Conservation (phyloP, 2,113 vertebrate species). For the Lethenteron camtschaticum region DNA sequence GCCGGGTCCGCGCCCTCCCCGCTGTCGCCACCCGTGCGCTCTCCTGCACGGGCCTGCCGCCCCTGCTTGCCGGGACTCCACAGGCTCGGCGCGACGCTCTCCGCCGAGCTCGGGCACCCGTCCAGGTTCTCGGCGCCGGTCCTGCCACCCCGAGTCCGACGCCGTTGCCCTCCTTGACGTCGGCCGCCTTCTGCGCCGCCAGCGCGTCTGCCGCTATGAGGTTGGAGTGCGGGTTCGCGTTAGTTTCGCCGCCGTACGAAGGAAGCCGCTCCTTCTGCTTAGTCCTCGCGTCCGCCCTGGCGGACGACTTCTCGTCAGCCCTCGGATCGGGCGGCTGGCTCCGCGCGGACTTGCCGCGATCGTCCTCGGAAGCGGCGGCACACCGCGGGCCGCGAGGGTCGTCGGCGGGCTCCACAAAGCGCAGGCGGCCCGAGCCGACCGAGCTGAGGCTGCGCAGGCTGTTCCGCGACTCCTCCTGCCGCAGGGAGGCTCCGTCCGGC, state of each 20-base stretch:
- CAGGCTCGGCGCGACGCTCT: slow-evolving; percentile 12
- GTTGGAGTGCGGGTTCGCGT: background rate
- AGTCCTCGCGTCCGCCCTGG: no score
- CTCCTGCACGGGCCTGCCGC: background rate
- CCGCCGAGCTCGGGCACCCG: slow-evolving; percentile 13
- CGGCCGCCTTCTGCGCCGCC: slow-evolving; percentile 24
- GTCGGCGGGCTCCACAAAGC: slow-evolving; percentile 16
- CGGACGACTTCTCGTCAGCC: no score
- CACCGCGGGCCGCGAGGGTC: no score
- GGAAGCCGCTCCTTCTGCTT: no score
- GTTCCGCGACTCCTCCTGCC: no score
- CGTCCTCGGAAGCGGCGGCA: no score
- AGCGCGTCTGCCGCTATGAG: slow-evolving; percentile 15
- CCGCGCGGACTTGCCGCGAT: no score
- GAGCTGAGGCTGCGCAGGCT: slow-evolving; percentile 20
- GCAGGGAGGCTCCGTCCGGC: slow-evolving; percentile 26
- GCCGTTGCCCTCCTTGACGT: slow-evolving; percentile 19
- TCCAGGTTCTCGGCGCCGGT: slow-evolving; percentile 8
- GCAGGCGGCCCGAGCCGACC: slow-evolving; percentile 20
- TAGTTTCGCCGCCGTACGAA: background rate
- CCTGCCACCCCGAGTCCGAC: slow-evolving; percentile 15
- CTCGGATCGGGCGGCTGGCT: no score
- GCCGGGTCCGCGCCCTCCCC: slow-evolving; percentile 27
- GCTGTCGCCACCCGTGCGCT: slow-evolving; percentile 9
- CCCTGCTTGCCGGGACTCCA: slow-evolving; percentile 9